Percentiles rank a stretch among this genome's conserved stretches.
phyloP scores from a whole-genome alignment of 2,797 vertebrate species.

The Pygocentrus nattereri region DNA sequence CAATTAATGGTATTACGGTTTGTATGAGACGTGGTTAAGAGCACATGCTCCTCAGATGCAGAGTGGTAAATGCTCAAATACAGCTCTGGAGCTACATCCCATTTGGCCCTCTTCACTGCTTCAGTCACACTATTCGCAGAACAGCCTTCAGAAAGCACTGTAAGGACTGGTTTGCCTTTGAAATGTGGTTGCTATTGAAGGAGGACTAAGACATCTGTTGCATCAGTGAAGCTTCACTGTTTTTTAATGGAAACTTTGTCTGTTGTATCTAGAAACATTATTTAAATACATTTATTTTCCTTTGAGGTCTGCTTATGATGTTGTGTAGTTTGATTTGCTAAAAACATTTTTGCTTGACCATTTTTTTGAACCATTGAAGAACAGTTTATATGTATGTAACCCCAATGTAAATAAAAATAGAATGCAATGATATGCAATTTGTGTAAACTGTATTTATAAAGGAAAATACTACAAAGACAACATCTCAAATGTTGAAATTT shows the following conservation, averaged over 20 bases:
- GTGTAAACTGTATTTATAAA: too few relatives aligned
- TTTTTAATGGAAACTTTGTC: conserved; percentile 5
- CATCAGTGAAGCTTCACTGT: background rate
- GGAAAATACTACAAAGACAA: too few relatives aligned
- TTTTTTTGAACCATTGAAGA: too few relatives aligned
- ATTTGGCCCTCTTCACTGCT: background rate
- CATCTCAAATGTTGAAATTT: too few relatives aligned
- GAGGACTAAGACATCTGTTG: conserved; percentile 2
- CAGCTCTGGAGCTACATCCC: background rate
- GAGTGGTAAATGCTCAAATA: conserved; percentile 1
- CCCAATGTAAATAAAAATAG: too few relatives aligned
- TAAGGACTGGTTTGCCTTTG: background rate
- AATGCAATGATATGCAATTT: too few relatives aligned
- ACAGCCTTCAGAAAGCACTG: background rate
- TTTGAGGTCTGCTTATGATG: too few relatives aligned
- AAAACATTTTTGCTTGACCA: too few relatives aligned
- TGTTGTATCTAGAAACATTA: background rate
- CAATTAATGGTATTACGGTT: background rate
- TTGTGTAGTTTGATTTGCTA: too few relatives aligned
- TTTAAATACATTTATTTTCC: background rate
- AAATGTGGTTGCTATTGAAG: background rate
- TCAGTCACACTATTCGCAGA: too few relatives aligned
- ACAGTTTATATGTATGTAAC: too few relatives aligned
- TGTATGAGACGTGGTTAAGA: background rate
- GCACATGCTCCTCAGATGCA: background rate